Base-by-base conservation (phyloP, 2,113 vertebrate genomes). In the Paradoxurus hermaphroditus region DNA sequence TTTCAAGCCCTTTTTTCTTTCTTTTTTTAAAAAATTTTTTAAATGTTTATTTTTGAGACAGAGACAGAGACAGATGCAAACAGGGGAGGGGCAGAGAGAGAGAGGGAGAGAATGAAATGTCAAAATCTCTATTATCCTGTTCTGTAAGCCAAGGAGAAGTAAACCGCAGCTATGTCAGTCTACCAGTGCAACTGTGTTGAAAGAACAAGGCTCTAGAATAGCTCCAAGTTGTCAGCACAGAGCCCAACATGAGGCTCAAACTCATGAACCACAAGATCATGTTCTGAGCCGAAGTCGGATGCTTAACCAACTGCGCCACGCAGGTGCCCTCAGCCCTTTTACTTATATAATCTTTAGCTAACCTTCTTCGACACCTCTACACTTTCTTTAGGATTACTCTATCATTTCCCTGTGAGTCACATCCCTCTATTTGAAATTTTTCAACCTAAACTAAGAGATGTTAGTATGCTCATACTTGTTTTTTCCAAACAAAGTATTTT, bases 401-500 rank as follows among this genome's bases (percentile, higher is more conserved):
- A 0, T 39, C 70, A 78, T 94, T 85, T 93, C 44, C 49, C 67
- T 90, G 1, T 75, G 31, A 39, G 39, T 94, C 70, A 91, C 56
- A 97, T 44, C 11, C 27, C 23, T 89, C 53, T 94, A 59, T 78
- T 94, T 97, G 86, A 88, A 79, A 97, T 79, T 78, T 51, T 49
- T 29, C 73, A 96, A 19, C 25, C 25, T 88, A 16, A 12, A 59
- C 13, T 91, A 89, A 94, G 62, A 87, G 59, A 63, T 87, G 23
- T 29, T 86, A 92, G 75, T 92, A n/a, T 86, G 65, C 41, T 67
- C 67, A 85, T 9, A 65, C 29, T 23, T 90, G 13, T 78, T 59
- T 96, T 93, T 90, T 63, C 81, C 27, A 86, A 46, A 86, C n/a
- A 59, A n/a, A 53, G 7, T 86, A 8, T 46, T 31, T 70, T 95